Percentiles rank a stretch among this genome's conserved stretches.
Evolutionary conservation across 2,797 vertebrate species (phyloP).

Genomic region (Sarcoramphus papa): DNA sequence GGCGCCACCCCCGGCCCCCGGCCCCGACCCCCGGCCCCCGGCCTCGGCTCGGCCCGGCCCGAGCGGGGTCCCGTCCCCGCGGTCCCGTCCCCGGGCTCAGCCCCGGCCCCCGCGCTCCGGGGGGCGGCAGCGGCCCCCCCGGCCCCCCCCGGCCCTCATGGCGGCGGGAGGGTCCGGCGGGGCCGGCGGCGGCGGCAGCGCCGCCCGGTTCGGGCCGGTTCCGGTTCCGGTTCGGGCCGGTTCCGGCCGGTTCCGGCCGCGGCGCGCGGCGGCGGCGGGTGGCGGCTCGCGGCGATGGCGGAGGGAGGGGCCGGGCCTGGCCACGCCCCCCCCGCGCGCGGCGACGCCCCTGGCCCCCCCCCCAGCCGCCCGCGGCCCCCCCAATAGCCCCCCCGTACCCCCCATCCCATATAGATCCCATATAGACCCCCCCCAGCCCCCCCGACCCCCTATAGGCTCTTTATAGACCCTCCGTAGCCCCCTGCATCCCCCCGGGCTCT

Average conservation of each 20-base stretch:
- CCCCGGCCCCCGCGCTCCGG: neutral
- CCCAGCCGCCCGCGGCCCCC: too few species aligned
- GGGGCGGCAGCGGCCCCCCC: slow-evolving; percentile 8
- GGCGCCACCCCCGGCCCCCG: neutral
- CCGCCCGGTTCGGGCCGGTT: neutral
- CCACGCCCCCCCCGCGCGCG: neutral
- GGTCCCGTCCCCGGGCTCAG: neutral
- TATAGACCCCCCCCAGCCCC: too few species aligned
- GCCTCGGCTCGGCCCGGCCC: neutral
- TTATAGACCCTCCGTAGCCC: too few species aligned
- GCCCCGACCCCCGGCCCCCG: neutral
- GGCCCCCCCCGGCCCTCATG: neutral
- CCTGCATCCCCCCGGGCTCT: too few species aligned
- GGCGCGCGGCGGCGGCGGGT: neutral
- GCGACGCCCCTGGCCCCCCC: neutral
- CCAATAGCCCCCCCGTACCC: too few species aligned
- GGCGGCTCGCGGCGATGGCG: neutral
- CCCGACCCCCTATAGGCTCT: too few species aligned
- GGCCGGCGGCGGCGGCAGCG: too few species aligned
- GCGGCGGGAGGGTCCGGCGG: neutral
- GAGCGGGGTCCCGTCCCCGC: neutral
- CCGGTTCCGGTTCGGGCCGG: neutral
- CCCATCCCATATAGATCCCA: too few species aligned
- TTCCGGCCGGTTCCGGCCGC: neutral
- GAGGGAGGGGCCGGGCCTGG: neutral